Percentiles rank a stretch among this genome's conserved stretches.
Conservation (phyloP, 2,888 invertebrate species). For the Platycnemis pennipes region DNA sequence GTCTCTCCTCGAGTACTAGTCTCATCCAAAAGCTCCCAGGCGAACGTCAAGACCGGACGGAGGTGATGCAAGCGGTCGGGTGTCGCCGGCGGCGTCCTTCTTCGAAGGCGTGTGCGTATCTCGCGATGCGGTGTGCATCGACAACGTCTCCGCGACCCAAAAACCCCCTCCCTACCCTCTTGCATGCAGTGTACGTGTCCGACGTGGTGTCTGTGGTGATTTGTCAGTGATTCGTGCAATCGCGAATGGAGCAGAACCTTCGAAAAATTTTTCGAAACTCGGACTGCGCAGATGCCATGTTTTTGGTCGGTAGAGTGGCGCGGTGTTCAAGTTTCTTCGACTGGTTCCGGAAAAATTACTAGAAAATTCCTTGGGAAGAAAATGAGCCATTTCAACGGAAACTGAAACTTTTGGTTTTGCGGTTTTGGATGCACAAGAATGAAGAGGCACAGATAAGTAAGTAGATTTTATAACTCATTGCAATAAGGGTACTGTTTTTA, state of each 20-base stretch:
- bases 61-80: too few species aligned
- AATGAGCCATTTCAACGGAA: not conserved
- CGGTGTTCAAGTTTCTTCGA: not conserved
- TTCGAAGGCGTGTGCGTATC: not conserved
- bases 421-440: not conserved
- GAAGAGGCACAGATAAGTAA: not conserved
- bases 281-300: not conserved
- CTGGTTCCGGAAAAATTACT: not conserved
- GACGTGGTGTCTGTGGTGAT: not conserved
- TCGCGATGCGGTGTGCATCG: not conserved
- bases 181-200: not conserved
- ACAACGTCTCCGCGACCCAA: not conserved
- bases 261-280: not conserved
- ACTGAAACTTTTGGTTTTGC: not conserved
- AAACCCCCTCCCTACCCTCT: not conserved
- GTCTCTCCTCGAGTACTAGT: conserved; percentile 58
- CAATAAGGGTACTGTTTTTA: too few species aligned
- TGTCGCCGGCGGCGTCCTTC: conserved; percentile 4
- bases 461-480: too few species aligned
- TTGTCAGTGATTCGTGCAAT: not conserved
- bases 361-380: not conserved
- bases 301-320: not conserved
- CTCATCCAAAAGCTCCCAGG: conserved; percentile 28
- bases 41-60: not conserved
- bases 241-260: not conserved